Percentiles rank a stretch among this genome's conserved stretches.
Conservation (phyloP, 2,113 vertebrate species). For the Ursus arctos region DNA sequence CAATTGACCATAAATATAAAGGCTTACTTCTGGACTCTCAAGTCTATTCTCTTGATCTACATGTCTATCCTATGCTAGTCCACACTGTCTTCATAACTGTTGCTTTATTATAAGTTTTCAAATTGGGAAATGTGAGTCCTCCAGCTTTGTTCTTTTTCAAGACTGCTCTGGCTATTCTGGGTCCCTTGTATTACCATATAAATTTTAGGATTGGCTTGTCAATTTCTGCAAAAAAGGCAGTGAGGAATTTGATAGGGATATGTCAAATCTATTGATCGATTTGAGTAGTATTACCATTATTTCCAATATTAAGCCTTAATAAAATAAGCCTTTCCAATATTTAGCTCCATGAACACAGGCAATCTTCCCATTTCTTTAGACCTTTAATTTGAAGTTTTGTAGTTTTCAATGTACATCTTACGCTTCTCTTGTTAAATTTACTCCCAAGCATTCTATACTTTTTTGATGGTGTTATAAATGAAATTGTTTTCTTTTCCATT, state of each 20-base stretch:
- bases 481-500: neutral
- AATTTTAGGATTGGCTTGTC: neutral
- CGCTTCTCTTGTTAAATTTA: conserved; percentile 7
- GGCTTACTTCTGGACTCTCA: neutral
- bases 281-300: neutral
- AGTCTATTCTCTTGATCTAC: neutral
- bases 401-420: neutral
- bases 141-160: neutral
- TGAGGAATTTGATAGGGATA: neutral
- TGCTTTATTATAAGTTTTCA: conserved; percentile 3
- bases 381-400: conserved; percentile 18
- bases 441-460: conserved; percentile 22
- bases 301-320: neutral
- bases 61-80: neutral
- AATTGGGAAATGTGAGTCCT: conserved; percentile 7
- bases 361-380: neutral
- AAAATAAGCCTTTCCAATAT: neutral
- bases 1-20: neutral
- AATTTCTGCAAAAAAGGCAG: conserved; percentile 20
- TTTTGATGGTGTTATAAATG: conserved; percentile 13
- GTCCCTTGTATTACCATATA: neutral
- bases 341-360: neutral
- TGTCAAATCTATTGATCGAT: neutral
- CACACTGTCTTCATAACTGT: neutral
- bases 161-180: neutral